These are phyloP conservation scores for Dinoponera quadriceps DNA, from an alignment of 1,140 invertebrate genomes.

Conservation along the genomic window DNA sequence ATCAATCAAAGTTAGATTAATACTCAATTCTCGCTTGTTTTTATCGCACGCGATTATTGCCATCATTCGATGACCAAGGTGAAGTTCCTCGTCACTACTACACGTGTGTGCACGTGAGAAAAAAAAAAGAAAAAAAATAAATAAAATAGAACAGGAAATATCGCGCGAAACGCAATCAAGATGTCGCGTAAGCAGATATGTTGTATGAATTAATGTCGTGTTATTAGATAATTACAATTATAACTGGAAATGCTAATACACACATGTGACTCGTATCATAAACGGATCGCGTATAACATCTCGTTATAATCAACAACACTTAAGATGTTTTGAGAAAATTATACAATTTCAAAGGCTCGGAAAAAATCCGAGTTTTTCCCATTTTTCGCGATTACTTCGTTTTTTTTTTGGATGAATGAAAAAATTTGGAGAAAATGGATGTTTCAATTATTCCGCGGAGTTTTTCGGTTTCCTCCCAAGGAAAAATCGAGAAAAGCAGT, in stretches of 20 bases:
- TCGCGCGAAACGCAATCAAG: background rate
- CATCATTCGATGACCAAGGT: background rate
- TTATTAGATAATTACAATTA: background rate
- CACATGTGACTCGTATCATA: background rate
- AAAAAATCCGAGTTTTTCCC: too few relatives aligned
- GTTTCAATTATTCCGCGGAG: too few relatives aligned
- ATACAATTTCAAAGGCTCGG: too few relatives aligned
- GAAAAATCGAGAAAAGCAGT: too few relatives aligned
- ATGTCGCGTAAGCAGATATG: background rate
- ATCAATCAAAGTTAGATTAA: slow-evolving; percentile 22
- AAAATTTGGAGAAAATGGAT: too few relatives aligned
- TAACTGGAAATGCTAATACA: background rate
- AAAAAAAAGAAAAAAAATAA: background rate
- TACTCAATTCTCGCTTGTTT: slow-evolving; percentile 12
- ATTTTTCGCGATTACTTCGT: too few relatives aligned
- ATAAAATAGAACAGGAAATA: background rate
- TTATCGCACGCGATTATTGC: slow-evolving; percentile 7
- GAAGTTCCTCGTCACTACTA: too few relatives aligned
- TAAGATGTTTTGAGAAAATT: background rate
- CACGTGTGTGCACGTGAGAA: too few relatives aligned
- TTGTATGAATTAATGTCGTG: background rate
- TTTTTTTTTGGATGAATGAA: too few relatives aligned
- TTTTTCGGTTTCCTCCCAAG: too few relatives aligned
- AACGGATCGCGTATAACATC: background rate
- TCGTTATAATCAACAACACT: background rate